These are phyloP conservation scores for Exocentrus adspersus DNA, from an alignment of 2,888 invertebrate species.

Conservation along the genomic window DNA sequence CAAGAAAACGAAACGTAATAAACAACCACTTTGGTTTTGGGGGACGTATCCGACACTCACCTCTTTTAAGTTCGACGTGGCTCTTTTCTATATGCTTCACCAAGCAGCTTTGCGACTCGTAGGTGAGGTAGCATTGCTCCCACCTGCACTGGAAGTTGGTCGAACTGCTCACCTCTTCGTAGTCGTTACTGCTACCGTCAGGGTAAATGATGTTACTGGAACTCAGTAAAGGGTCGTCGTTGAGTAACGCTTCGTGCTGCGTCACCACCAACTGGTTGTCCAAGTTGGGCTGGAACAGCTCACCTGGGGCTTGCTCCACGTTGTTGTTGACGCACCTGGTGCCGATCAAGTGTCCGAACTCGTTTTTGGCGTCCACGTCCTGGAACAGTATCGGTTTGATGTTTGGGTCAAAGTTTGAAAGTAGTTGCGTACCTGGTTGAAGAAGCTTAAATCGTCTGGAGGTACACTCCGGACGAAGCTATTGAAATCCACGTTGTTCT, in stretches of 20 bases:
- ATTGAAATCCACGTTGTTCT: slow-evolving; percentile 56
- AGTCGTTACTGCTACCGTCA: slow-evolving; percentile 36
- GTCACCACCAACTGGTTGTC: slow-evolving; percentile 63
- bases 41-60: no score
- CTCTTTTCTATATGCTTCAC: slow-evolving; percentile 86
- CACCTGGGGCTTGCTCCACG: neutral
- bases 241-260: slow-evolving; percentile 62
- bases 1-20: no score
- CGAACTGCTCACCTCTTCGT: slow-evolving; percentile 46
- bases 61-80: slow-evolving; percentile 87
- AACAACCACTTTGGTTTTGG: no score
- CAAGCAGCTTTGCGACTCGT: slow-evolving; percentile 80
- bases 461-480: slow-evolving; percentile 54
- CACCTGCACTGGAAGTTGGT: slow-evolving; percentile 75
- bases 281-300: slow-evolving; percentile 30
- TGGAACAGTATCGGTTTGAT: slow-evolving; percentile 27
- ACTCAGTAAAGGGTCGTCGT: slow-evolving; percentile 57
- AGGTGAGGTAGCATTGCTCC: slow-evolving; percentile 85
- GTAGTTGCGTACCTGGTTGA: slow-evolving; percentile 42
- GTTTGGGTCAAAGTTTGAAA: neutral
- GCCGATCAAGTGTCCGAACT: slow-evolving; percentile 58
- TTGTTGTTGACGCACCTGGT: slow-evolving; percentile 51
- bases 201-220: slow-evolving; percentile 45
- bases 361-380: slow-evolving; percentile 41
- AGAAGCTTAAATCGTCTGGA: slow-evolving; percentile 45